These are phyloP conservation scores for Gadus macrocephalus DNA, from an alignment of 2,113 vertebrate species.

Conservation along the genomic window DNA sequence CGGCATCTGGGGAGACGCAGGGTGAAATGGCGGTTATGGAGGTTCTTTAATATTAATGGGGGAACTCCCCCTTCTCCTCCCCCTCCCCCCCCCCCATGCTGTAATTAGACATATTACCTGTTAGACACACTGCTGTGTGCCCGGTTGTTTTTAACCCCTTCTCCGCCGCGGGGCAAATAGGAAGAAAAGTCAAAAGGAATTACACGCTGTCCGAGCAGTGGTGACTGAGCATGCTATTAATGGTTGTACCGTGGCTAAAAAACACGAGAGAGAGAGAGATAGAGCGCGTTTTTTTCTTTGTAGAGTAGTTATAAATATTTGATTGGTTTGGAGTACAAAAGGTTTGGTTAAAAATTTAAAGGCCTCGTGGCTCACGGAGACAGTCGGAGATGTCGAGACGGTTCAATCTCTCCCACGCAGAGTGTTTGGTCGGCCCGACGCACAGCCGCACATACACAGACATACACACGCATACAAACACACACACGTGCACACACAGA, in stretches of 20 bases:
- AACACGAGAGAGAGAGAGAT: conserved; percentile 18
- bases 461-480: not conserved
- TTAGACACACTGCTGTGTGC: conserved; percentile 85
- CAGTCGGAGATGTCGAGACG: conserved; percentile 68
- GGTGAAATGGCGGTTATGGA: conserved; percentile 92
- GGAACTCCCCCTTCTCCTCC: conserved; percentile 61
- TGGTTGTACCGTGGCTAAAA: conserved; percentile 38
- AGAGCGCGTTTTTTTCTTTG: conserved; percentile 56
- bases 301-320: conserved; percentile 80
- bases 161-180: conserved; percentile 90
- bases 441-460: not conserved
- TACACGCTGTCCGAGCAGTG: conserved; percentile 82
- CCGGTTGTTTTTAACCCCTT: conserved; percentile 83
- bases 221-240: conserved; percentile 72
- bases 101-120: conserved; percentile 99
- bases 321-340: conserved; percentile 78
- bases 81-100: conserved; percentile 75
- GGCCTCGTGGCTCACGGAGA: conserved; percentile 64
- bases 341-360: conserved; percentile 80
- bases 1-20: conserved; percentile 72
- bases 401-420: conserved; percentile 45
- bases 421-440: conserved; percentile 22
- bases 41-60: conserved; percentile 88
- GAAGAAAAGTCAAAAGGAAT: conserved; percentile 88
- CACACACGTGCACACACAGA: too few relatives aligned